Evolutionary conservation across 2,888 invertebrate genomes (phyloP).

Genomic region (Mantis religiosa): DNA sequence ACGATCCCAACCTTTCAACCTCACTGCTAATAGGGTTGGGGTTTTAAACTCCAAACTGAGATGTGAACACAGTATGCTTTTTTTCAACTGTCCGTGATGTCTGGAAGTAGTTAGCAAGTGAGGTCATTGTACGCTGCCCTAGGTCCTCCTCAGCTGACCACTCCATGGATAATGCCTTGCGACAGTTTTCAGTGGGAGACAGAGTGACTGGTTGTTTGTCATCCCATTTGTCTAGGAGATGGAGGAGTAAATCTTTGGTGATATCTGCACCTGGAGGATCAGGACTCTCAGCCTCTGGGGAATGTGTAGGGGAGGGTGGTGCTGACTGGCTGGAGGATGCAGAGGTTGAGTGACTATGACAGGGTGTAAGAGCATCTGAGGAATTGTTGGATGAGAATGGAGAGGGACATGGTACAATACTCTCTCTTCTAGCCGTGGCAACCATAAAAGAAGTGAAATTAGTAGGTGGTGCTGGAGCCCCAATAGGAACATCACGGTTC

Average conservation of each 20-base stretch:
- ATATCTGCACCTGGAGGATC: conserved; percentile 29
- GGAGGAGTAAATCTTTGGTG: conserved; percentile 71
- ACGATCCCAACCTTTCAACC: not conserved
- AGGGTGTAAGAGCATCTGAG: not conserved
- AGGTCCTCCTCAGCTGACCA: conserved; percentile 69
- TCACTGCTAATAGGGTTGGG: not conserved
- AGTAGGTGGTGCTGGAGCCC: conserved; percentile 44
- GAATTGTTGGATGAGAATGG: conserved; percentile 19
- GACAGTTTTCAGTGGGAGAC: conserved; percentile 47
- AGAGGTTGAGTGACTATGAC: conserved; percentile 23
- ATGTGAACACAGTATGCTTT: conserved; percentile 49
- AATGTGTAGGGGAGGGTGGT: conserved; percentile 34
- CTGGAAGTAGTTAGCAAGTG: conserved; percentile 75
- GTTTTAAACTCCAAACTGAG: conserved; percentile 16
- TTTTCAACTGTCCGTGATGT: conserved; percentile 45
- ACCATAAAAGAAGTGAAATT: conserved; percentile 14
- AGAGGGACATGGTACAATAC: conserved; percentile 28
- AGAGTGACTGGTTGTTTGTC: conserved; percentile 43
- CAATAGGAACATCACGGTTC: conserved; percentile 69
- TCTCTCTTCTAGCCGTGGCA: conserved; percentile 3
- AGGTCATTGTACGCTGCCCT: conserved; percentile 74
- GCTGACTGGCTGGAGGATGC: conserved; percentile 35
- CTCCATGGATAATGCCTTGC: conserved; percentile 70
- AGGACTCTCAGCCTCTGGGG: conserved; percentile 26
- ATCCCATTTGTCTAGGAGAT: conserved; percentile 73